Percentiles rank a stretch among this genome's conserved stretches.
These are phyloP conservation scores for Drosophila serrata DNA, from an alignment of 1,140 invertebrate species.

Conservation along the genomic window DNA sequence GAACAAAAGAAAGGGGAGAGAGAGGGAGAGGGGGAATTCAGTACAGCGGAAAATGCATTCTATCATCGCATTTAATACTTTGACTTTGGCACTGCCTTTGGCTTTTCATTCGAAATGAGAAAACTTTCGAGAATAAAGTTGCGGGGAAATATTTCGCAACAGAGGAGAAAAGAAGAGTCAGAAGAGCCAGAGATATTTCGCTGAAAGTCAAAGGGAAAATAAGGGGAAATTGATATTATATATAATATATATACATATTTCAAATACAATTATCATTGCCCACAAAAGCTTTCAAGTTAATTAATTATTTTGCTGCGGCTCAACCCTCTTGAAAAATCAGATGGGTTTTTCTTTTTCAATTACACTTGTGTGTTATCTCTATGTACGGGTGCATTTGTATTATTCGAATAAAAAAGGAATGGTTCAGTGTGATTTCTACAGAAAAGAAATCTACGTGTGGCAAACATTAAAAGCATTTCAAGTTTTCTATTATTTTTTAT, in stretches of 20 bases:
- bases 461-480: slow-evolving; percentile 60
- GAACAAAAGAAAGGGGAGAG: slow-evolving; percentile 10
- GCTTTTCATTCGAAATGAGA: slow-evolving; percentile 44
- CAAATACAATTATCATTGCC: slow-evolving; percentile 8
- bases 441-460: slow-evolving; percentile 47
- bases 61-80: slow-evolving; percentile 58
- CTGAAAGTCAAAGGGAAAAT: slow-evolving; percentile 12
- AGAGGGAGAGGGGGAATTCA: too few species aligned
- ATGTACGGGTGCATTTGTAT: slow-evolving; percentile 29
- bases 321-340: slow-evolving; percentile 41
- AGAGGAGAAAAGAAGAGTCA: background rate
- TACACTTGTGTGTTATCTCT: slow-evolving; percentile 42
- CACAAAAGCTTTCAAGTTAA: slow-evolving; percentile 54
- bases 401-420: slow-evolving; percentile 35
- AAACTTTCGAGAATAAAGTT: slow-evolving; percentile 46
- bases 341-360: slow-evolving; percentile 18
- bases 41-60: slow-evolving; percentile 54
- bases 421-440: slow-evolving; percentile 24
- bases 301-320: slow-evolving; percentile 27
- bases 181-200: slow-evolving; percentile 6
- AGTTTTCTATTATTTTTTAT: slow-evolving; percentile 20
- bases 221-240: background rate
- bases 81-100: slow-evolving; percentile 44
- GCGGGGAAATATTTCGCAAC: slow-evolving; percentile 28
- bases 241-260: background rate